Evolutionary conservation across 1,140 invertebrate genomes (phyloP), one percentile per base, ranked within the genome.

Genomic region (Drosophila ercepeae): DNA sequence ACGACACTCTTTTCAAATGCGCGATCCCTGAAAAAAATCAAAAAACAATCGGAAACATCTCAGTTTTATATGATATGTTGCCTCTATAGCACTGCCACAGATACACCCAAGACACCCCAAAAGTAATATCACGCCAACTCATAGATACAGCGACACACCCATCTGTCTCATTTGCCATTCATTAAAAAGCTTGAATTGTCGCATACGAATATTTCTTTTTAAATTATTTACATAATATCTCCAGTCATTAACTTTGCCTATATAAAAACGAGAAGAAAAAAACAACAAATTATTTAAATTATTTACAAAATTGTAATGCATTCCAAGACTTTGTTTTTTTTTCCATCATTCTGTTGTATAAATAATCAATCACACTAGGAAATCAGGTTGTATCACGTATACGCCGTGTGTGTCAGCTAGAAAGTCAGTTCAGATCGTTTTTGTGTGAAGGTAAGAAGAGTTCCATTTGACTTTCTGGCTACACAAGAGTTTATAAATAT

Each of bases 231-330:
- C 58, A 77, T 77, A 71, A 89, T 75, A 79, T 90, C 88, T 90
- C 88, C 88, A 90, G 88, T 90, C 88, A 90, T 90, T 90, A 90
- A 90, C 88, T 90, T 77, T 84, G 81, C 79, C 79, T 84, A 74
- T 64, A n/a, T 81, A 59, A 61, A 63, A 75, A 50, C 29, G 21
- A 44, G 53, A 57, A 48, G 13, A n/a, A 16, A 53, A 53, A 45
- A 14, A 25, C 52, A 71, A 71, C 29, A 13, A 13, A 45, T 41
- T 44, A 72, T 55, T 69, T 57, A 77, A 82, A 86, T 78, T 88
- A 68, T 53, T 74, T 69, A 55, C 76, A 72, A 82, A 86, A 86
- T 78, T 79, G 7, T 44, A 68, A 78, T 71, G 82, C 81, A 88
- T 73, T 53, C 48, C 45, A 68, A 72, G 49, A 68, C 52, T 69